Evolutionary conservation across 1,140 invertebrate genomes (phyloP), one percentile per base, ranked within the genome.

Genomic region (Heterodera schachtii): DNA sequence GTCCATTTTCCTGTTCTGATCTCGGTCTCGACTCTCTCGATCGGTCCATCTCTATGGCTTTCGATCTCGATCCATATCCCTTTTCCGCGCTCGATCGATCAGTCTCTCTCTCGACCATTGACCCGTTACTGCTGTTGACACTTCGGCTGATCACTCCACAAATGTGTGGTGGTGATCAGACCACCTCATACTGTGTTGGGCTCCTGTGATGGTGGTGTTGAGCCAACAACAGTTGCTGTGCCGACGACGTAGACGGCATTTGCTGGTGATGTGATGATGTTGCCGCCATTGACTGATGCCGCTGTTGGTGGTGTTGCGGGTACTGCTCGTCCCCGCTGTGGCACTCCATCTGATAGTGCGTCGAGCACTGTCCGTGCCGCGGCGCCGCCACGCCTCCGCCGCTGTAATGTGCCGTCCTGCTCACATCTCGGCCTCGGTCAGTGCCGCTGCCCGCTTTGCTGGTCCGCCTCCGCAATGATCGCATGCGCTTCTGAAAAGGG

Each of bases 381-480:
- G 4, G 43, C 31, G 67, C 67, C 69, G 31, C 21, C 64, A 41
- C 49, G 44, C 43, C 73, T 9, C 64, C 74, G 41, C 47, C 57
- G 16, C 57, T 64, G 57, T 64, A 64, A 64, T 64, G 57, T 11
- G 13, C 57, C 57, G 19, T 64, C 19, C 57, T 13, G 57, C 11
- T 64, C 13, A 11, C 57, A 19, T 7, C 1, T 46, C 77, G 31
- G 4, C 44, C 13, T 19, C 75, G 78, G 44, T 88, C 86, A n/a
- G 83, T 88, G 16, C 88, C 89, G 67, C 88, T 90, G 52, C 83
- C 86, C 8, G 86, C 79, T 66, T 86, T 79, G 69, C 89, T 90
- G 21, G 85, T 76, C 67, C 87, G 52, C 2, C 87, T 70, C 31
- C 88, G 64, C 8, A 88, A 49, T 21, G 85, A 84, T 0, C 87